These are phyloP conservation scores for Acrobasis suavella DNA, from an alignment of 2,888 invertebrate genomes.

Conservation along the genomic window DNA sequence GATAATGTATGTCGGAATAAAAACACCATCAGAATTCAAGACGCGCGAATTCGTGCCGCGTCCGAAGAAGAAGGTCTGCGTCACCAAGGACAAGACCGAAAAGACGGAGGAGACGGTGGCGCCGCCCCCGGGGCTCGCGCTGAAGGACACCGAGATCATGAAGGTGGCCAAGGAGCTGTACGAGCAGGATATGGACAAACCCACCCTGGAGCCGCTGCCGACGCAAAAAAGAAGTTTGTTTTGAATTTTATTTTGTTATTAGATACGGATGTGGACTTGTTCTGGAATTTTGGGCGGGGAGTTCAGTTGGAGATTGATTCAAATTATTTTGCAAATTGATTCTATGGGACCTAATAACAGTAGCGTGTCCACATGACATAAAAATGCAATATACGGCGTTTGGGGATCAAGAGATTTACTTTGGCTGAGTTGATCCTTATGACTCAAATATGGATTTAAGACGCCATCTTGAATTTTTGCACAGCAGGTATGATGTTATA, in stretches of 20 bases:
- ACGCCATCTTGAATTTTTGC: too few relatives aligned
- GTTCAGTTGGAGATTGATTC: too few relatives aligned
- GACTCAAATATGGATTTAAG: too few relatives aligned
- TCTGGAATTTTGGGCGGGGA: too few relatives aligned
- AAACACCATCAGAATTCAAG: constrained; percentile 60
- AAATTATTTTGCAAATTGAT: too few relatives aligned
- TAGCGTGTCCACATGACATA: too few relatives aligned
- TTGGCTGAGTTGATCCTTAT: too few relatives aligned
- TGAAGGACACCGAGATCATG: constrained; percentile 75
- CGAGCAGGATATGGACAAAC: constrained; percentile 56
- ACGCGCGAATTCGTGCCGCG: constrained; percentile 64
- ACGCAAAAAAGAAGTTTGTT: constrained; percentile 69
- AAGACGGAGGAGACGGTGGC: constrained; percentile 34
- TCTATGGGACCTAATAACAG: too few relatives aligned
- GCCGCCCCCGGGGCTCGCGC: constrained; percentile 54
- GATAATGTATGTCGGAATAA: too few relatives aligned
- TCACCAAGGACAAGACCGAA: constrained; percentile 34
- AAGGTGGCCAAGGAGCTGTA: constrained; percentile 65
- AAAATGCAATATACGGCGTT: too few relatives aligned
- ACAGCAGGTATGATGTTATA: too few relatives aligned
- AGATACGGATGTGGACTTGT: neutral
- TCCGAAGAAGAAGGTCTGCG: constrained; percentile 53
- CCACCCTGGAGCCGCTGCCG: constrained; percentile 60
- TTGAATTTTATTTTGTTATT: neutral
- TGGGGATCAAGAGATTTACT: too few relatives aligned